Conservation (phyloP, 2,113 vertebrate genomes). For the Phocoena sinus region DNA sequence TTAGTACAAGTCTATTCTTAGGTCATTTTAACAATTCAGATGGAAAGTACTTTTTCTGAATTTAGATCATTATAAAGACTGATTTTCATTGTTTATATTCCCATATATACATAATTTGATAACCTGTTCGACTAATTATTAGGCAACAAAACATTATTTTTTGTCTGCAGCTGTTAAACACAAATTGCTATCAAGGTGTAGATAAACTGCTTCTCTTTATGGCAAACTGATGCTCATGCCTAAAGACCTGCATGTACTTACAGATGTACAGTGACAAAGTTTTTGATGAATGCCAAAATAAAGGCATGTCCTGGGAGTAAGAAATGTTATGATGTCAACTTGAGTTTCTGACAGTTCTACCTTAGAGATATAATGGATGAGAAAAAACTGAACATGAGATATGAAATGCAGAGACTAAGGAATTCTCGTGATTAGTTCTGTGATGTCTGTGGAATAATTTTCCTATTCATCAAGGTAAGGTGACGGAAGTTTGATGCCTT, state of each 20-base stretch:
- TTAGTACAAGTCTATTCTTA: neutral
- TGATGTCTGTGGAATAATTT: conserved; percentile 42
- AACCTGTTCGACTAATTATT: neutral
- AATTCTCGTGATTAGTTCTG: conserved; percentile 35
- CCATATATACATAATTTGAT: neutral
- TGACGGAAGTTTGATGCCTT: conserved; percentile 29
- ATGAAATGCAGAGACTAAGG: neutral
- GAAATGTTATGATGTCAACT: neutral
- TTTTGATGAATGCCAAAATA: conserved; percentile 51
- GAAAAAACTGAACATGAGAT: neutral
- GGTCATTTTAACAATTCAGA: neutral
- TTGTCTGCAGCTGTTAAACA: neutral
- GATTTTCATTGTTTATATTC: neutral
- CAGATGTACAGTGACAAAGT: neutral
- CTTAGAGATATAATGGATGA: conserved; percentile 28
- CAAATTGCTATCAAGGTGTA: neutral
- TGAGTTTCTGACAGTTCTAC: conserved; percentile 35
- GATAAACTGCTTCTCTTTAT: neutral
- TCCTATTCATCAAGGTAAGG: conserved; percentile 49
- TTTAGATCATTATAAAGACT: neutral
- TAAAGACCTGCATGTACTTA: neutral
- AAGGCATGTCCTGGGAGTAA: neutral
- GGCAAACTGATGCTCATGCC: neutral
- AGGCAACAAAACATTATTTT: neutral
- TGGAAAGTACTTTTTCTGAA: neutral